Percentiles rank a stretch among this genome's conserved stretches.
Conservation (phyloP, 2,888 invertebrate genomes). For the Trichogramma dendrolimi region DNA sequence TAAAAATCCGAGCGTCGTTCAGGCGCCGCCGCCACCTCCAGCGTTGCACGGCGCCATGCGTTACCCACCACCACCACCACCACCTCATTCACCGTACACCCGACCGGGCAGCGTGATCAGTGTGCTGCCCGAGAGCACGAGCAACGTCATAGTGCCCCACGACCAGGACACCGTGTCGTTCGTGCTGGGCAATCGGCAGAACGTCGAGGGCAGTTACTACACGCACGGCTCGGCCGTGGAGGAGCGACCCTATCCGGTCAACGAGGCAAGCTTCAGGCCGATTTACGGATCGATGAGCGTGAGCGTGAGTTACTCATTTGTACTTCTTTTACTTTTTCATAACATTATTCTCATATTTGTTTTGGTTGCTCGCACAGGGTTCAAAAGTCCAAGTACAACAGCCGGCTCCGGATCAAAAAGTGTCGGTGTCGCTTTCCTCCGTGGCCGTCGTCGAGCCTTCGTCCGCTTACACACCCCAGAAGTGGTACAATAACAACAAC, state of each 20-base stretch:
- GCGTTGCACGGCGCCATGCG: slow-evolving; percentile 20
- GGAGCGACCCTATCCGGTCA: slow-evolving; percentile 52
- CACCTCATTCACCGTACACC: background rate
- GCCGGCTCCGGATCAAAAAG: slow-evolving; percentile 31
- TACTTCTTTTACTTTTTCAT: background rate
- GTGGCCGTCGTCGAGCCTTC: slow-evolving; percentile 32
- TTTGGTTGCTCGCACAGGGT: slow-evolving; percentile 7
- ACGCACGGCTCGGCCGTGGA: slow-evolving; percentile 54
- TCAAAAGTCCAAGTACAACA: slow-evolving; percentile 11
- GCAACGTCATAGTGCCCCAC: slow-evolving; percentile 62
- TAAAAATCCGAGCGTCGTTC: slow-evolving; percentile 12
- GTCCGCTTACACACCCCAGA: slow-evolving; percentile 32
- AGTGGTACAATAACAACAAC: slow-evolving; percentile 30
- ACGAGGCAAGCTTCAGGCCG: slow-evolving; percentile 36
- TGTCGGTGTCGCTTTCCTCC: slow-evolving; percentile 37
- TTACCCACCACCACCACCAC: slow-evolving; percentile 13
- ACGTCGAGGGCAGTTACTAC: slow-evolving; percentile 53
- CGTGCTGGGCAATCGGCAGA: slow-evolving; percentile 63
- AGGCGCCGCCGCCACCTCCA: slow-evolving; percentile 18
- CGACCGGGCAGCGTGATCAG: slow-evolving; percentile 28
- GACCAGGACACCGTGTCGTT: slow-evolving; percentile 64
- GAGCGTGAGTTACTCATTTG: slow-evolving; percentile 38
- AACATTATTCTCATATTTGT: background rate
- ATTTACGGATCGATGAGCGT: slow-evolving; percentile 39
- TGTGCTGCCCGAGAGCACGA: slow-evolving; percentile 55